phyloP scores from a whole-genome alignment of 1,140 invertebrate species.

The Melipona quadrifasciata region DNA sequence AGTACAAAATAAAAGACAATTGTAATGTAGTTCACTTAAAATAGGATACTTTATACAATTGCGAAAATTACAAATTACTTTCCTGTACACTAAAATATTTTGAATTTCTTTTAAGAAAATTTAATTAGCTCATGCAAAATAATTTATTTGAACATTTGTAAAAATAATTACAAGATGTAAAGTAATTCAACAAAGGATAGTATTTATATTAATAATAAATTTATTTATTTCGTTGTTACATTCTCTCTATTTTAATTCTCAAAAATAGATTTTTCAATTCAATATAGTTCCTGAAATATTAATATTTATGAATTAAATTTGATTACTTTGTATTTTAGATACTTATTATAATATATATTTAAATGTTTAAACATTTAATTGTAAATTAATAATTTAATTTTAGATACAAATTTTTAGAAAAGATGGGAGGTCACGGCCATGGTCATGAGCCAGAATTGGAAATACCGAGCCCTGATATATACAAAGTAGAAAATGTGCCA shows the following conservation, averaged over 20 bases:
- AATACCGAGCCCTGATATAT: constrained; percentile 87
- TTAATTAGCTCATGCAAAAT: too few relatives aligned
- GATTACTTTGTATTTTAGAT: neutral
- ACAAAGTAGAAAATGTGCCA: constrained; percentile 87
- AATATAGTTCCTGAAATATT: too few relatives aligned
- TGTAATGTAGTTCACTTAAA: too few relatives aligned
- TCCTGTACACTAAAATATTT: too few relatives aligned
- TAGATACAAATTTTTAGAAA: constrained; percentile 50
- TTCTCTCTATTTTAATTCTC: neutral
- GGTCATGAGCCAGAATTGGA: constrained; percentile 77
- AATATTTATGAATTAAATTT: neutral
- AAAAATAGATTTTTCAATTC: neutral
- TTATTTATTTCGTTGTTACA: neutral
- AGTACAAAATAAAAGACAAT: too few relatives aligned
- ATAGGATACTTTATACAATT: too few relatives aligned
- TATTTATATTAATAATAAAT: neutral
- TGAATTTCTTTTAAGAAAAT: too few relatives aligned
- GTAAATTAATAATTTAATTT: neutral
- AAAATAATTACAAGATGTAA: too few relatives aligned
- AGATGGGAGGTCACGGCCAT: constrained; percentile 83
- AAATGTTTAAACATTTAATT: neutral
- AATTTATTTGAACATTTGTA: too few relatives aligned
- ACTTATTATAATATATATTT: neutral
- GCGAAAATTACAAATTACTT: too few relatives aligned
- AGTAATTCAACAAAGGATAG: too few relatives aligned